Conservation (phyloP, 1,140 invertebrate species). For the Megalonaias nervosa region DNA sequence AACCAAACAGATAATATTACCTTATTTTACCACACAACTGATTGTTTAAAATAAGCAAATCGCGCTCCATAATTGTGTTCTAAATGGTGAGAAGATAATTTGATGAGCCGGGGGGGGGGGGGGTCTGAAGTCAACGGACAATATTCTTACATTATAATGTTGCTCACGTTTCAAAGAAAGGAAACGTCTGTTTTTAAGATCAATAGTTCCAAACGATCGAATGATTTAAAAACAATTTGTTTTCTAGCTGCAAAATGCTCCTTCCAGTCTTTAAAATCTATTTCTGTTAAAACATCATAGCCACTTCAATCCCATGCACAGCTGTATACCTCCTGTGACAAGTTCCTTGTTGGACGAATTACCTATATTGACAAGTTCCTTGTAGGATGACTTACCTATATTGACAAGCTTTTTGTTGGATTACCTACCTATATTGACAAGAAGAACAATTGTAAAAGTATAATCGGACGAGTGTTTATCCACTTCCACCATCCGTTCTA, state of each 20-base stretch:
- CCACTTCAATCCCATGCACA: not conserved
- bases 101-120: too few relatives aligned
- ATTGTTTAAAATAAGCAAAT: too few relatives aligned
- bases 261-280: not conserved
- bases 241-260: not conserved
- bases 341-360: slow-evolving; percentile 7
- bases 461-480: slow-evolving; percentile 44
- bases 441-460: slow-evolving; percentile 55
- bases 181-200: not conserved
- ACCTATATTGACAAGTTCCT: slow-evolving; percentile 16
- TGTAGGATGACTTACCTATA: slow-evolving; percentile 35
- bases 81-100: too few relatives aligned
- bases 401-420: too few relatives aligned
- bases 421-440: slow-evolving; percentile 54
- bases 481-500: slow-evolving; percentile 42
- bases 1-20: too few relatives aligned
- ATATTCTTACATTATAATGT: too few relatives aligned
- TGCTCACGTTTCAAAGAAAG: too few relatives aligned
- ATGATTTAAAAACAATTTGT: not conserved
- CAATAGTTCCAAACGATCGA: not conserved
- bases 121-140: too few relatives aligned
- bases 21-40: too few relatives aligned
- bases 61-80: too few relatives aligned
- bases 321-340: slow-evolving; percentile 19
- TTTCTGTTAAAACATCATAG: not conserved